Evolutionary conservation across 1,140 invertebrate species (phyloP).

Genomic region (Drosophila subpulchrella): DNA sequence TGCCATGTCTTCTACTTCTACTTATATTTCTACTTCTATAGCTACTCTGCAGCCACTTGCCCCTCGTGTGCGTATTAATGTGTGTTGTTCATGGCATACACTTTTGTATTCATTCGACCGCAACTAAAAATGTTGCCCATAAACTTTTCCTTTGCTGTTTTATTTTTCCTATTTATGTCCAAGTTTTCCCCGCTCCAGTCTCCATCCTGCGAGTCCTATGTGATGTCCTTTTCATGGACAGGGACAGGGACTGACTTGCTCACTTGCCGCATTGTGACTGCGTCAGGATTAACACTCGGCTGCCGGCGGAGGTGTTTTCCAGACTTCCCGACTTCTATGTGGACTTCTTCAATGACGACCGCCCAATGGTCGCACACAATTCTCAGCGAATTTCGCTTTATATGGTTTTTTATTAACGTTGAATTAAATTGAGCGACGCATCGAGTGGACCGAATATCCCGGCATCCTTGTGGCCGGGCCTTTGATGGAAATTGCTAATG

Average conservation of each 20-base stretch:
- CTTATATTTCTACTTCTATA: slow-evolving; percentile 8
- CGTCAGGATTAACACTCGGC: slow-evolving; percentile 63
- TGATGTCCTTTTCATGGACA: slow-evolving; percentile 26
- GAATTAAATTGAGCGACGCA: slow-evolving; percentile 76
- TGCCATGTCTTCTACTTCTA: slow-evolving; percentile 44
- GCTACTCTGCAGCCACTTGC: background rate
- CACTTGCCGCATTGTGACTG: slow-evolving; percentile 23
- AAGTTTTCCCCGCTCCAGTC: slow-evolving; percentile 53
- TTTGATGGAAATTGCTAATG: slow-evolving; percentile 80
- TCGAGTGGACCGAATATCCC: slow-evolving; percentile 30
- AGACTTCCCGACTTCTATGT: background rate
- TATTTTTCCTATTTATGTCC: slow-evolving; percentile 68
- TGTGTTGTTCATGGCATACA: slow-evolving; percentile 75
- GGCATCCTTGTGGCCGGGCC: slow-evolving; percentile 36
- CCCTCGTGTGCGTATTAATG: slow-evolving; percentile 46
- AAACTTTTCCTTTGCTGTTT: slow-evolving; percentile 64
- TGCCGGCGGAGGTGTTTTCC: slow-evolving; percentile 53
- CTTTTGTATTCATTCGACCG: slow-evolving; percentile 79
- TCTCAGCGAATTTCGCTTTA: slow-evolving; percentile 66
- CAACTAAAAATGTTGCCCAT: slow-evolving; percentile 81
- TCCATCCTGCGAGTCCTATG: slow-evolving; percentile 9
- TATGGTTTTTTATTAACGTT: slow-evolving; percentile 75
- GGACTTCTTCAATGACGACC: slow-evolving; percentile 49
- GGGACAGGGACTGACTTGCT: slow-evolving; percentile 4
- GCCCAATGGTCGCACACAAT: slow-evolving; percentile 43